A percentile compares a stretch with the other conserved stretches of the same genome.
Evolutionary conservation across 1,140 invertebrate genomes (phyloP).

Genomic region (Hycleus cichorii): DNA sequence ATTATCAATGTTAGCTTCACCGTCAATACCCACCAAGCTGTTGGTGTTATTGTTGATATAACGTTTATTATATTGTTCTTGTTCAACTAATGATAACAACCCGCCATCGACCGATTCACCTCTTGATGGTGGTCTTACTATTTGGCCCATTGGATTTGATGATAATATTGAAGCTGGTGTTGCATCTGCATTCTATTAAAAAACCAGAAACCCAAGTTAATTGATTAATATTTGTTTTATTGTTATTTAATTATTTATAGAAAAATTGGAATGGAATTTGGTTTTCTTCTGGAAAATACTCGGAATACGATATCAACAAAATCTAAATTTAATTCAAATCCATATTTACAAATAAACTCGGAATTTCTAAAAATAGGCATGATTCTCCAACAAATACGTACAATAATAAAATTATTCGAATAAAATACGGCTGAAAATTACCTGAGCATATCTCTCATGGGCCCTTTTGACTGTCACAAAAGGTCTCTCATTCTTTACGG

Average conservation of each 20-base stretch:
- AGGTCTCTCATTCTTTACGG: constrained; percentile 46
- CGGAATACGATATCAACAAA: too few relatives aligned
- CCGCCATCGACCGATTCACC: constrained; percentile 40
- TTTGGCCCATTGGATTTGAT: constrained; percentile 36
- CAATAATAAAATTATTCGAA: too few relatives aligned
- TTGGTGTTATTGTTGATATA: constrained; percentile 13
- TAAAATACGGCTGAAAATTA: constrained; percentile 6
- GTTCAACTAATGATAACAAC: constrained; percentile 44
- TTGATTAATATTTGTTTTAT: background rate
- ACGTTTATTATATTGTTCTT: constrained; percentile 31
- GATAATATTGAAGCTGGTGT: constrained; percentile 29
- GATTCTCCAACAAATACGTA: too few relatives aligned
- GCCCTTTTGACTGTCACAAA: constrained; percentile 57
- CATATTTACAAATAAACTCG: too few relatives aligned
- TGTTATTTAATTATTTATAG: too few relatives aligned
- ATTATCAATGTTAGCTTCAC: constrained; percentile 17
- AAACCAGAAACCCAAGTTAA: background rate
- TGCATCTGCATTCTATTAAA: constrained; percentile 32
- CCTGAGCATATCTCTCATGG: constrained; percentile 47
- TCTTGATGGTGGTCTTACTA: constrained; percentile 29
- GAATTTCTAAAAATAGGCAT: too few relatives aligned
- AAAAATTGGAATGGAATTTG: too few relatives aligned
- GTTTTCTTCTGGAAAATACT: too few relatives aligned
- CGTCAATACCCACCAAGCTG: constrained; percentile 38
- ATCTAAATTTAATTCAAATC: too few relatives aligned